Evolutionary conservation across 2,113 vertebrate species (phyloP).

Genomic region (Chloroceryle aenea): DNA sequence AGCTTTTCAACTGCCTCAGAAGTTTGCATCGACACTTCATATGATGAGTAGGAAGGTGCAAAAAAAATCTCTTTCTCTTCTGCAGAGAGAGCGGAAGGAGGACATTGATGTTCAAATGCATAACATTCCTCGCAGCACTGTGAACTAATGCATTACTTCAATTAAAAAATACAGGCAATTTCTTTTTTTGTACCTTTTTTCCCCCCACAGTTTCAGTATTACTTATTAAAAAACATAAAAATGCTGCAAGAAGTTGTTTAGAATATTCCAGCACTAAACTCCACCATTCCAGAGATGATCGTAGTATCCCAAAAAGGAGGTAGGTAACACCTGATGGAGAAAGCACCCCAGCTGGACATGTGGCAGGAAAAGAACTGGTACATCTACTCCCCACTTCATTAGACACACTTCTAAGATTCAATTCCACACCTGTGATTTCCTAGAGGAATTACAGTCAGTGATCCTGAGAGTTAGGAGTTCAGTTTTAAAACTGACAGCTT

Average conservation of each 20-base stretch:
- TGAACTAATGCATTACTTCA: neutral
- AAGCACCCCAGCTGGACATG: neutral
- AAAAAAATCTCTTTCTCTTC: slow-evolving; percentile 19
- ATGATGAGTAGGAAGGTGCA: slow-evolving; percentile 69
- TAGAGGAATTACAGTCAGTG: neutral
- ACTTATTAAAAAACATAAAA: too few relatives aligned
- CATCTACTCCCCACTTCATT: neutral
- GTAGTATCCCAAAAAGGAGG: neutral
- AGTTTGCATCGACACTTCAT: slow-evolving; percentile 47
- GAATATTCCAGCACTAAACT: neutral
- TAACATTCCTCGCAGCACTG: neutral
- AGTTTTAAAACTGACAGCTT: neutral
- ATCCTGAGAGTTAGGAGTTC: neutral
- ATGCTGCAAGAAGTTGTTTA: too few relatives aligned
- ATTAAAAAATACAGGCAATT: neutral
- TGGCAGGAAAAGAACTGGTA: neutral
- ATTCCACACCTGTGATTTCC: neutral
- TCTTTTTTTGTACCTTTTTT: neutral
- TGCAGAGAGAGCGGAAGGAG: neutral
- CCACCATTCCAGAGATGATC: neutral
- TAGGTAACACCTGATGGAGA: neutral
- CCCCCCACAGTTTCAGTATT: neutral
- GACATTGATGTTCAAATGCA: neutral
- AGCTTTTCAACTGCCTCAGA: neutral
- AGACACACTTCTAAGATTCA: neutral